These are phyloP conservation scores for Pseudeuparius sepicola DNA, from an alignment of 2,888 invertebrate species.

Conservation along the genomic window DNA sequence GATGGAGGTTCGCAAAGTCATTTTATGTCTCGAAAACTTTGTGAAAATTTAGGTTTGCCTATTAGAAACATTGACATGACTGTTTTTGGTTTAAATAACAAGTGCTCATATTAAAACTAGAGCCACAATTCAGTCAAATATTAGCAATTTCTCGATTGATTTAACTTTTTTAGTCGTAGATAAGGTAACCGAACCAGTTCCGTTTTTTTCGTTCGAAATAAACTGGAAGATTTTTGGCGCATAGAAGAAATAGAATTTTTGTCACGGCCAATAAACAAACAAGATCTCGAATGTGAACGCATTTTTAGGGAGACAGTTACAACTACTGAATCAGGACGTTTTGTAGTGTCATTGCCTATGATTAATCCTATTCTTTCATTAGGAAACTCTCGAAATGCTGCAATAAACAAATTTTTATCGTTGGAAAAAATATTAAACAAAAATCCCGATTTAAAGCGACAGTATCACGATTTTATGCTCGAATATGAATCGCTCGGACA, in stretches of 20 bases:
- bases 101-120: background rate
- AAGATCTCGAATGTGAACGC: too few species aligned
- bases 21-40: too few species aligned
- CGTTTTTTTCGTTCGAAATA: constrained; percentile 6
- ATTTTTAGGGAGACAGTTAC: constrained; percentile 14
- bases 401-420: constrained; percentile 8
- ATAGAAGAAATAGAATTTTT: too few species aligned
- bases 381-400: constrained; percentile 13
- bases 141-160: constrained; percentile 6
- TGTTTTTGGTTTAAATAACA: too few species aligned
- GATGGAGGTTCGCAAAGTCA: too few species aligned
- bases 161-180: constrained; percentile 12
- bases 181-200: constrained; percentile 13
- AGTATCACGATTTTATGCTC: constrained; percentile 15
- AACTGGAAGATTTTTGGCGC: too few species aligned
- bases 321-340: too few species aligned
- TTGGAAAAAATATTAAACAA: constrained; percentile 10
- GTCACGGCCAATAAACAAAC: too few species aligned
- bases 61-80: too few species aligned
- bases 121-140: constrained; percentile 10
- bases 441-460: constrained; percentile 1
- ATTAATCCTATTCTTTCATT: too few species aligned
- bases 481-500: constrained; percentile 16
- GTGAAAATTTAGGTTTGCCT: too few species aligned
- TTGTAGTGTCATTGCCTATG: too few species aligned